phyloP scores from a whole-genome alignment of 1,140 invertebrate genomes.

The Megalonaias nervosa region DNA sequence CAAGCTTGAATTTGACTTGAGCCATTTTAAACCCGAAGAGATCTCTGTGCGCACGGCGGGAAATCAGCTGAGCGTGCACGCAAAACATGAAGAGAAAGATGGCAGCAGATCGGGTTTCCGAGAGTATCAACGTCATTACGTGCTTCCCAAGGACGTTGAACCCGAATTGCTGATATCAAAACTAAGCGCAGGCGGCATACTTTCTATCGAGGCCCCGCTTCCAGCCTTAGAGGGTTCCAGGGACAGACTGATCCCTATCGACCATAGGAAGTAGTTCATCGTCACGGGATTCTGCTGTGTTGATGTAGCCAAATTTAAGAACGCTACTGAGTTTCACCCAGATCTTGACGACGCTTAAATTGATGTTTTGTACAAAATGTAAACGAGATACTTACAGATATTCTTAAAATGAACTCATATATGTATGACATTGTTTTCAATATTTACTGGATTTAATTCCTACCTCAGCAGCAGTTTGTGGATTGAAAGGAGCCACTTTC shows the following conservation, averaged over 20 bases:
- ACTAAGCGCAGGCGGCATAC: slow-evolving; percentile 60
- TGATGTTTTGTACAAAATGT: too few relatives aligned
- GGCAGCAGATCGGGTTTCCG: slow-evolving; percentile 82
- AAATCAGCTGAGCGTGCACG: slow-evolving; percentile 84
- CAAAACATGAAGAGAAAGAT: slow-evolving; percentile 85
- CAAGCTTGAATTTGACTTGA: slow-evolving; percentile 79
- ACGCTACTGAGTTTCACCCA: too few relatives aligned
- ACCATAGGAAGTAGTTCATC: slow-evolving; percentile 12
- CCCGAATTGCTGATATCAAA: slow-evolving; percentile 63
- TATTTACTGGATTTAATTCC: too few relatives aligned
- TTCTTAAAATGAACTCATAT: too few relatives aligned
- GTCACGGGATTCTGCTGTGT: too few relatives aligned
- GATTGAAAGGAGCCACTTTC: too few relatives aligned
- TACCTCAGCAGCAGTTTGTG: too few relatives aligned
- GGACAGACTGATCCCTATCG: slow-evolving; percentile 50
- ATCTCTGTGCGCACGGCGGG: slow-evolving; percentile 91
- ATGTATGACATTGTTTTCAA: too few relatives aligned
- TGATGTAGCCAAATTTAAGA: too few relatives aligned
- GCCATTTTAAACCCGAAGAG: slow-evolving; percentile 88
- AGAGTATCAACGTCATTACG: slow-evolving; percentile 77
- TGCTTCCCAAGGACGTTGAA: slow-evolving; percentile 69
- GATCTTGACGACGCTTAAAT: too few relatives aligned
- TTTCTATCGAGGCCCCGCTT: slow-evolving; percentile 75
- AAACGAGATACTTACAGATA: too few relatives aligned
- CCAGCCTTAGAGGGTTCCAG: slow-evolving; percentile 31